These are phyloP conservation scores for Herpetotheres cachinnans DNA, from an alignment of 2,113 vertebrate species.

Conservation along the genomic window DNA sequence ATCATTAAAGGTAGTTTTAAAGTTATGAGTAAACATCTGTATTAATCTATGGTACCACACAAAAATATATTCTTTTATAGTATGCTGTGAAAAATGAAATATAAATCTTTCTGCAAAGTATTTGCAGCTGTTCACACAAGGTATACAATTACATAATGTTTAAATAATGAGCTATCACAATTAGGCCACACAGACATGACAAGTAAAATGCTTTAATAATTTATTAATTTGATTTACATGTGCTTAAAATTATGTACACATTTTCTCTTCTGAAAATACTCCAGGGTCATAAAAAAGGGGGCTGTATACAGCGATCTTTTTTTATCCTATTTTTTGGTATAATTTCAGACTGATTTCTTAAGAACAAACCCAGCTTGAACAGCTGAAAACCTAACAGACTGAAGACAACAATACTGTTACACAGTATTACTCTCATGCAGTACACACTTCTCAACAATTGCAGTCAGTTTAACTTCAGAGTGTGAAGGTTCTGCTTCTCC, in stretches of 20 bases:
- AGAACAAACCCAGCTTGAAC: background rate
- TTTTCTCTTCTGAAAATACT: conserved; percentile 71
- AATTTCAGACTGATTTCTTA: background rate
- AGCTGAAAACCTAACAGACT: background rate
- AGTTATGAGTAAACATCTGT: conserved; percentile 14
- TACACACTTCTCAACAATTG: background rate
- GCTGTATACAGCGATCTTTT: conserved; percentile 4
- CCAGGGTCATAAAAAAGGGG: conserved; percentile 20
- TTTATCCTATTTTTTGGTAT: conserved; percentile 6
- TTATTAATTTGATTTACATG: conserved; percentile 76
- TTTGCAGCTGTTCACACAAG: conserved; percentile 75
- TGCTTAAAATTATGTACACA: conserved; percentile 71
- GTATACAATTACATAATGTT: conserved; percentile 76
- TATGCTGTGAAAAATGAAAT: conserved; percentile 51
- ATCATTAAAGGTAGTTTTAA: background rate
- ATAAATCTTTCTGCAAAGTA: conserved; percentile 69
- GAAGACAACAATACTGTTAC: background rate
- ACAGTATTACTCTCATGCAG: background rate
- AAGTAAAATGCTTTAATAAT: conserved; percentile 75
- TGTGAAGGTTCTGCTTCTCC: background rate
- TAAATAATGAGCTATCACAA: conserved; percentile 76
- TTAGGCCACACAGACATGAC: conserved; percentile 76
- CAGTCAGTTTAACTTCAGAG: background rate
- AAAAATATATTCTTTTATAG: conserved; percentile 52
- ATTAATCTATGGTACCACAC: background rate